Evolutionary conservation across 2,797 vertebrate genomes (phyloP).

Genomic region (Malurus leucopterus): DNA sequence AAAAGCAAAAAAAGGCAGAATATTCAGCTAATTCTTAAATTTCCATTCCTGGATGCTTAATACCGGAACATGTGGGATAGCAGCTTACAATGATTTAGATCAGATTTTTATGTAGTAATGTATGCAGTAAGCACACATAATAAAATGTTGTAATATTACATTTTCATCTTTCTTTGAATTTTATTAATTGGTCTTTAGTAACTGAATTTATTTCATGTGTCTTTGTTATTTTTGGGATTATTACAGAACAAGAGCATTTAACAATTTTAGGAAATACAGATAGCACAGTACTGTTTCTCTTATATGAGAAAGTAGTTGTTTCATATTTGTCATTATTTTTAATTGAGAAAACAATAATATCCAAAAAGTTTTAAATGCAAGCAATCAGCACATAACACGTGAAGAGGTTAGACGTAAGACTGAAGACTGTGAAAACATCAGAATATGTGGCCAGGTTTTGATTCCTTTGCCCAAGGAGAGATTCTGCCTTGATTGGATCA

Average conservation of each 20-base stretch:
- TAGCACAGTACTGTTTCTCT: neutral
- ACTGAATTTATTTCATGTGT: neutral
- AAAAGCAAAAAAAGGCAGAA: neutral
- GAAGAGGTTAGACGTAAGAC: neutral
- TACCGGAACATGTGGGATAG: neutral
- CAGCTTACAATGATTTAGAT: neutral
- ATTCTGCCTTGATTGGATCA: neutral
- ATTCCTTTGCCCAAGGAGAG: neutral
- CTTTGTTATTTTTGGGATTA: neutral
- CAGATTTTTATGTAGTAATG: neutral
- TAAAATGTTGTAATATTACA: neutral
- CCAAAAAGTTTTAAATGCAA: neutral
- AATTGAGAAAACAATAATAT: neutral
- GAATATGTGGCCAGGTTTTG: neutral
- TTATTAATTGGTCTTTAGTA: neutral
- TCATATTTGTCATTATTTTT: neutral
- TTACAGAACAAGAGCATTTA: neutral
- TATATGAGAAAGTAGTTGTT: neutral
- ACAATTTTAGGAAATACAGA: neutral
- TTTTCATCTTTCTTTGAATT: neutral
- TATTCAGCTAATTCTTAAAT: neutral
- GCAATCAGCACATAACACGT: neutral
- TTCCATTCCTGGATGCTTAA: neutral
- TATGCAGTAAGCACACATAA: neutral
- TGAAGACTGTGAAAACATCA: neutral